Evolutionary conservation across 1,140 invertebrate species (phyloP), one percentile per base, ranked within the genome.

Genomic region (Cydia strobilella): DNA sequence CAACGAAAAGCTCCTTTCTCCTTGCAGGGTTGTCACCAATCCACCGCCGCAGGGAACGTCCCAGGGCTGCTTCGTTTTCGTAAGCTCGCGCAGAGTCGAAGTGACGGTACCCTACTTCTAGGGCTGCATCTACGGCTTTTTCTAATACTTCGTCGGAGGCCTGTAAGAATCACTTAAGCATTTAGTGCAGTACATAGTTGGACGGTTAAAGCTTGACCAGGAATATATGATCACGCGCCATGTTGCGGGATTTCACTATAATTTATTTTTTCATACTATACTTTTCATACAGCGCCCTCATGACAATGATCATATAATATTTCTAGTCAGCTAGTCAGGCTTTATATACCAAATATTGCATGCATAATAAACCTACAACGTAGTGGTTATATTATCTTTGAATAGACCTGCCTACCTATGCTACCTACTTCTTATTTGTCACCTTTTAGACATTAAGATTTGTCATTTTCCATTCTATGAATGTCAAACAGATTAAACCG

Each of bases 1-100:
- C 94, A 10, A 96, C 93, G 80, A 96, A 96, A 1, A 97, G 80
- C 42, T 96, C 95, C 77, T 96, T 95, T 77, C 96, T 93, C 75
- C 93, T 95, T 4, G 95, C 77, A 84, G 93, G 94, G 3, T 95
- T 94, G n/a, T 93, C 93, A 39, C 93, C 89, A 1, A 96, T 88
- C 94, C 95, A 96, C 75, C 94, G 93, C 59, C 94, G 93, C 0
- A 96, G 82, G 3, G 94, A 94, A 54, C 93, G 93, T 2, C 96
- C 96, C 72, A 96, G 93, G 2, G 90, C 85, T 0, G 86, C 83
- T 84, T 96, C 96, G 81, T 96, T 96, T 54, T 93, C 84, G 80
- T 96, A 96, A 2, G 89, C 93, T 1, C 93, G 83, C 0, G 96
- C 96, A 0, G 95, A 94, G 82, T 97, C 96, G 48, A 97, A 95